Evolutionary conservation across 2,888 invertebrate genomes (phyloP).

Genomic region (Drosophila gaucha): DNA sequence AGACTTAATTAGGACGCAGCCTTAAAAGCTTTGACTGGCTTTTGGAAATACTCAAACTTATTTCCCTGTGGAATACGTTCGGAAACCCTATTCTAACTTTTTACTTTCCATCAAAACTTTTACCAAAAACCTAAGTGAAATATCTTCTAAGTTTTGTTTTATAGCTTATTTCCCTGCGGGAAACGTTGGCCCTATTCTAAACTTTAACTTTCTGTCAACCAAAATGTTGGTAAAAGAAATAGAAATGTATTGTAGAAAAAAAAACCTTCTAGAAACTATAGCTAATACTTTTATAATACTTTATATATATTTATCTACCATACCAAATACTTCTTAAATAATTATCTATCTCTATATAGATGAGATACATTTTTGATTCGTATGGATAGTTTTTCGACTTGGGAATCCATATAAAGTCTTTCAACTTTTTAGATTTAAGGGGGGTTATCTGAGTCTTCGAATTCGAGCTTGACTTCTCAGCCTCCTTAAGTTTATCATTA

Average conservation of each 20-base stretch:
- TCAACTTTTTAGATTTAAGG: too few species aligned
- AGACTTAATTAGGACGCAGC: constrained; percentile 11
- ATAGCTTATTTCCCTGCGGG: background rate
- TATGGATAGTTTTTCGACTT: too few species aligned
- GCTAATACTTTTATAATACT: too few species aligned
- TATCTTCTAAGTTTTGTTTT: background rate
- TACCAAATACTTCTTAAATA: too few species aligned
- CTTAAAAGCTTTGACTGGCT: constrained; percentile 6
- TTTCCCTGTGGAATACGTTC: background rate
- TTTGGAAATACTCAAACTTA: background rate
- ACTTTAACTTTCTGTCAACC: background rate
- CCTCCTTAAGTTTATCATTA: background rate
- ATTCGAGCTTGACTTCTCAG: background rate
- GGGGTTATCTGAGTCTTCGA: too few species aligned
- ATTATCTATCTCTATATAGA: too few species aligned
- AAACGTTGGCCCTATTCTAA: background rate
- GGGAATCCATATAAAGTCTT: too few species aligned
- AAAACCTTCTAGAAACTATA: too few species aligned
- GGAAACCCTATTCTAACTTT: background rate
- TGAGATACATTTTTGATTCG: too few species aligned
- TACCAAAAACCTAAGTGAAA: background rate
- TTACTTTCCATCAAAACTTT: constrained; percentile 6
- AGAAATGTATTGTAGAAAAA: too few species aligned
- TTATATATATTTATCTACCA: too few species aligned
- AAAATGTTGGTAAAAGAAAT: too few species aligned